Evolutionary conservation across 2,797 vertebrate species (phyloP), one percentile per base, ranked within the genome.

Genomic region (Ctenopoma multispine): DNA sequence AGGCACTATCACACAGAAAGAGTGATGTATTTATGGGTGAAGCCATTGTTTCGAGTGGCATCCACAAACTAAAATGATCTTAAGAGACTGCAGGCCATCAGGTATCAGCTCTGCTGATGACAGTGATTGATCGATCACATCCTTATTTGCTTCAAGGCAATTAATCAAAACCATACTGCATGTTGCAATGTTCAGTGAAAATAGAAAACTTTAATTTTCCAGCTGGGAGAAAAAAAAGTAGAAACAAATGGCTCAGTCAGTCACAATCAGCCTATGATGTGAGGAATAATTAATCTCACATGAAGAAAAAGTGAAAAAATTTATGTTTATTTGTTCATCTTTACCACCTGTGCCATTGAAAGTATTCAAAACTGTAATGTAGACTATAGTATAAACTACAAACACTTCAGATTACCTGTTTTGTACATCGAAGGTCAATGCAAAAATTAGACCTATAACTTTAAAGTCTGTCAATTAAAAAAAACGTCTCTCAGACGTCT

Each of bases 111-210:
- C 27, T 72, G 47, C 40, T 53, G 57, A 43, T 63, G 51, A 54
- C 62, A 59, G 41, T 68, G 67, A 81, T 61, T 72, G 64, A 86
- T 53, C 8, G 38, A 68, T 81, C 31, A n/a, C 17, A 43, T 76
- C 60, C 51, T 40, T 62, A 60, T 60, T 58, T 17, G 15, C n/a
- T 50, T 46, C 13, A 21, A 41, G 14, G 51, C 51, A 61, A 79
- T 77, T 69, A 59, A 71, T 72, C 72, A 69, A 12, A 59, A 43
- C 43, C 38, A 24, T 40, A 40, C 38, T 40, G 13, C 29, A 18
- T 63, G 17, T 58, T 29, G 36, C 3, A 64, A 20, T 48, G 63
- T 68, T 13, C 0, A 0, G 8, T 56, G 40, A n/a, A 64, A 75
- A 49, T 0, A 4, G 54, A 11, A 50, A 24, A 18, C 5, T 23